These are phyloP conservation scores for Drosophila picticornis DNA, from an alignment of 2,888 invertebrate species.

Conservation along the genomic window DNA sequence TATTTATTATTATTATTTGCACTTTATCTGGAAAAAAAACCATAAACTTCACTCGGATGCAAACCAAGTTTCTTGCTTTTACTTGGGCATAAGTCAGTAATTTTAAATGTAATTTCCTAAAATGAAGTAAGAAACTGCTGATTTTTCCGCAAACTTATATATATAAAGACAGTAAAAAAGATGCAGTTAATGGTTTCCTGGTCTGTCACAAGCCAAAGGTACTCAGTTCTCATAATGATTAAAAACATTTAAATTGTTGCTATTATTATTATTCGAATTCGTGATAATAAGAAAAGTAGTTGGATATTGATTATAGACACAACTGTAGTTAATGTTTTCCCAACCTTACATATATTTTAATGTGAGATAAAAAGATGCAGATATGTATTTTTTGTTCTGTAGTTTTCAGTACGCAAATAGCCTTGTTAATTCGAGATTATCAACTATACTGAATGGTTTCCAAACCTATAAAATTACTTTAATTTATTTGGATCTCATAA, in stretches of 20 bases:
- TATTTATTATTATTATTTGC: neutral
- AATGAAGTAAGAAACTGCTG: neutral
- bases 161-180: neutral
- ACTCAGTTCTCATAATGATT: neutral
- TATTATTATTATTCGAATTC: neutral
- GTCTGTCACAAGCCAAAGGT: neutral
- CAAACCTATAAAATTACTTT: neutral
- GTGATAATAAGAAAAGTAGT: neutral
- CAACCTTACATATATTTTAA: neutral
- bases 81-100: neutral
- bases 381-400: neutral
- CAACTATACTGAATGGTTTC: neutral
- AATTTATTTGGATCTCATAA: too few species aligned
- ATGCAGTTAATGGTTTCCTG: neutral
- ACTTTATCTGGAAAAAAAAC: neutral
- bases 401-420: neutral
- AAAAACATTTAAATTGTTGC: neutral
- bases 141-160: neutral
- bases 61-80: neutral
- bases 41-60: neutral
- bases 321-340: neutral
- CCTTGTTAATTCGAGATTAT: neutral
- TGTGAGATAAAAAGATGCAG: neutral
- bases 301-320: neutral
- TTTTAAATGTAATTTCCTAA: neutral